These are phyloP conservation scores for Coronaproctus castanopsis DNA, from an alignment of 2,888 invertebrate species.

Conservation along the genomic window DNA sequence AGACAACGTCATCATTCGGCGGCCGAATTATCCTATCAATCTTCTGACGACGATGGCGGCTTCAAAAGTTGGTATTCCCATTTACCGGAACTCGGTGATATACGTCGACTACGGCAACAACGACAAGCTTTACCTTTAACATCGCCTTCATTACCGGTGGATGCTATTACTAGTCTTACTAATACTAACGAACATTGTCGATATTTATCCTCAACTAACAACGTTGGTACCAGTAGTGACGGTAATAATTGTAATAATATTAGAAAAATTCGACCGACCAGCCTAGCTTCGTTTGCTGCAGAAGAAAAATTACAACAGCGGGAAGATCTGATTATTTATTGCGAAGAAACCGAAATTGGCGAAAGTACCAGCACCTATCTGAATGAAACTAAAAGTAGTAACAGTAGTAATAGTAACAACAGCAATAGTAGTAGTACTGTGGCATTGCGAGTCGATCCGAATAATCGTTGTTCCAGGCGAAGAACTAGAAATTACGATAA, in stretches of 20 bases:
- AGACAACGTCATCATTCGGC: background rate
- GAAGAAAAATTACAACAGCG: too few species aligned
- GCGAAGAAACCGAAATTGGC: slow-evolving; percentile 23
- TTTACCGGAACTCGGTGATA: slow-evolving; percentile 8
- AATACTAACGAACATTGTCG: too few species aligned
- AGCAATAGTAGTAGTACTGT: background rate
- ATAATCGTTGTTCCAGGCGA: too few species aligned
- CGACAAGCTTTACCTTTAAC: too few species aligned
- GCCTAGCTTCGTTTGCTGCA: slow-evolving; percentile 26
- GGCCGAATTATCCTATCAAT: background rate
- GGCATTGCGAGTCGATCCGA: background rate
- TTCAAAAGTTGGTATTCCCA: slow-evolving; percentile 10
- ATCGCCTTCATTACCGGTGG: too few species aligned
- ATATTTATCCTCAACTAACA: too few species aligned
- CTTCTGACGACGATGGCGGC: slow-evolving; percentile 14
- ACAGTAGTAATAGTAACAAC: background rate
- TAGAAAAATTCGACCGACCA: too few species aligned
- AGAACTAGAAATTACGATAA: too few species aligned
- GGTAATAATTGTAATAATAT: too few species aligned
- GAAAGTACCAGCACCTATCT: slow-evolving; percentile 15
- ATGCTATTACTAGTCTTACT: too few species aligned
- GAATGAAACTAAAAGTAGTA: background rate
- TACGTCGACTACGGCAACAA: too few species aligned
- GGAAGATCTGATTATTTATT: slow-evolving; percentile 23
- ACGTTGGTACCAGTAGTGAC: too few species aligned